A percentile compares a stretch with the other conserved stretches of the same genome.
These are phyloP conservation scores for Silvanus unidentatus DNA, from an alignment of 2,888 invertebrate species.

Conservation along the genomic window DNA sequence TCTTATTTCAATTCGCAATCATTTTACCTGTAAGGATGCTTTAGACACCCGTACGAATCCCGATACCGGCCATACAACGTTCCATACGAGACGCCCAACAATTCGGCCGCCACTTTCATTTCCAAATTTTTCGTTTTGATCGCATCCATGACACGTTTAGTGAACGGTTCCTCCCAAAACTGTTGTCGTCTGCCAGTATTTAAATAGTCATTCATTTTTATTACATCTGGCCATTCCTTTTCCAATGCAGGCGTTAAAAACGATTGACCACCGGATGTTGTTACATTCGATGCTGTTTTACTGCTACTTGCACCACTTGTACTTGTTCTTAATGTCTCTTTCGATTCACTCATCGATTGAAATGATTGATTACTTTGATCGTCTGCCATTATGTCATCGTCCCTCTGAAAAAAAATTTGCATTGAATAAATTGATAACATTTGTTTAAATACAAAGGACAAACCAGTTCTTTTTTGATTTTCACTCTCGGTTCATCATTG, in stretches of 20 bases:
- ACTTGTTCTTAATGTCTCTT: slow-evolving; percentile 15
- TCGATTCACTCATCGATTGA: slow-evolving; percentile 19
- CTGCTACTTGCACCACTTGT: slow-evolving; percentile 24
- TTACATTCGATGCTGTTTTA: slow-evolving; percentile 30
- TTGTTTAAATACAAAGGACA: too few relatives aligned
- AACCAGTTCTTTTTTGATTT: slow-evolving; percentile 39
- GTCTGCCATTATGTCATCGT: slow-evolving; percentile 30
- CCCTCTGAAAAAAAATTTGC: slow-evolving; percentile 19
- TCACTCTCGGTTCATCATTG: slow-evolving; percentile 33
- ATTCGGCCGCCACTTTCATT: slow-evolving; percentile 89
- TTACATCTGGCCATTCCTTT: slow-evolving; percentile 59
- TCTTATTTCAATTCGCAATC: neutral
- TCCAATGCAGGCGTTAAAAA: slow-evolving; percentile 43
- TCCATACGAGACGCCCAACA: slow-evolving; percentile 85
- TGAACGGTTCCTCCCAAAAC: slow-evolving; percentile 90
- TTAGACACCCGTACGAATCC: slow-evolving; percentile 82
- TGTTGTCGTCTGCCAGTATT: slow-evolving; percentile 81
- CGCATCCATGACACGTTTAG: slow-evolving; percentile 82
- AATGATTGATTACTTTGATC: slow-evolving; percentile 32
- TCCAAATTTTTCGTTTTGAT: slow-evolving; percentile 85
- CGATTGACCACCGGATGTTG: slow-evolving; percentile 33
- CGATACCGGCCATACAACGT: slow-evolving; percentile 84
- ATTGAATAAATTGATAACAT: slow-evolving; percentile 2
- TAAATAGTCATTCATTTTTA: slow-evolving; percentile 81
- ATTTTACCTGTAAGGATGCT: slow-evolving; percentile 74